Conservation (phyloP, 2,888 invertebrate genomes). For the Limulus polyphemus region DNA sequence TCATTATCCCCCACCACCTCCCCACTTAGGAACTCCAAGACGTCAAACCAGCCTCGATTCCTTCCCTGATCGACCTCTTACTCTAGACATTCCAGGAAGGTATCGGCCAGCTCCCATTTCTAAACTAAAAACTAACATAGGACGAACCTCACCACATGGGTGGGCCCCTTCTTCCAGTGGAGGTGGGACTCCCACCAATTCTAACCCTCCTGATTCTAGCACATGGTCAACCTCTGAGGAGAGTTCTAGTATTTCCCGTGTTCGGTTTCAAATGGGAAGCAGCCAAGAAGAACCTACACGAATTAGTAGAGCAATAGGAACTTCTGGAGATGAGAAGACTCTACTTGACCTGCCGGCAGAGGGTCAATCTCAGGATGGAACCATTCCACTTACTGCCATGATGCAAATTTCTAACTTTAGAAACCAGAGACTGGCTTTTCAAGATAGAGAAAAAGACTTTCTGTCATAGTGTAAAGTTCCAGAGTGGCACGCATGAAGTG, state of each 20-base stretch:
- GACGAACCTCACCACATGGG: slow-evolving; percentile 18
- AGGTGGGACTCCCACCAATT: slow-evolving; percentile 12
- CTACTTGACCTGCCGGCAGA: slow-evolving; percentile 48
- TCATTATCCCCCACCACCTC: slow-evolving; percentile 13
- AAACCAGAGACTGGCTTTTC: too few species aligned
- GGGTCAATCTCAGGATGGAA: slow-evolving; percentile 45
- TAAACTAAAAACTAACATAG: slow-evolving; percentile 11
- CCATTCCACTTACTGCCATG: slow-evolving; percentile 43
- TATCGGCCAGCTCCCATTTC: slow-evolving; percentile 12
- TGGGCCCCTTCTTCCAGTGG: slow-evolving; percentile 17
- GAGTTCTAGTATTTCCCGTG: slow-evolving; percentile 7
- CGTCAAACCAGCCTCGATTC: slow-evolving; percentile 16
- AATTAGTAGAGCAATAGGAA: not conserved
- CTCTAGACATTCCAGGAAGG: slow-evolving; percentile 10
- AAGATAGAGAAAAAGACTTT: too few species aligned
- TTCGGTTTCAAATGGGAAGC: slow-evolving; percentile 8
- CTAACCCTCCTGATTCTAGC: slow-evolving; percentile 5
- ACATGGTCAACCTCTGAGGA: slow-evolving; percentile 4
- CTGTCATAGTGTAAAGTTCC: too few species aligned
- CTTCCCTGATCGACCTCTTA: slow-evolving; percentile 9
- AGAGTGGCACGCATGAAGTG: too few species aligned
- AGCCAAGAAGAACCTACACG: not conserved
- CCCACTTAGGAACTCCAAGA: slow-evolving; percentile 8
- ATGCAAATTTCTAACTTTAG: slow-evolving; percentile 2
- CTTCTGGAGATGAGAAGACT: slow-evolving; percentile 34